phyloP scores from a whole-genome alignment of 1,140 invertebrate genomes.

The Anastatus disparis region DNA sequence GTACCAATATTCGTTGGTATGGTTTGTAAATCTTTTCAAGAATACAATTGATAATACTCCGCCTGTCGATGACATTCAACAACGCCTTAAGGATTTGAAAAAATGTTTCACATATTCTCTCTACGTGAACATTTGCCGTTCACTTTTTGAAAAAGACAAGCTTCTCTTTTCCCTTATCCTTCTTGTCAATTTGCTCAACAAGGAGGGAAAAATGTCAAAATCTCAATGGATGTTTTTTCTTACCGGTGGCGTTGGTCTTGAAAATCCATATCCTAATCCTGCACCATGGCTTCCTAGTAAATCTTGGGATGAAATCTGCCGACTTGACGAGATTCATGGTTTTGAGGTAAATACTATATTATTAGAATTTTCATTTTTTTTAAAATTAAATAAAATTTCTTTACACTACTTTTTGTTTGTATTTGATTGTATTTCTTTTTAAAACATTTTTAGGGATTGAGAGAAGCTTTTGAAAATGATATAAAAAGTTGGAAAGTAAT shows the following conservation, averaged over 20 bases:
- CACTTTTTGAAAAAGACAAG: constrained; percentile 96
- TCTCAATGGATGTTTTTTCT: constrained; percentile 89
- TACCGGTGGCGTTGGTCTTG: constrained; percentile 85
- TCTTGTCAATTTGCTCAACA: constrained; percentile 85
- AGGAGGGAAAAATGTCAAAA: constrained; percentile 76
- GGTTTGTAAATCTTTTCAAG: constrained; percentile 93
- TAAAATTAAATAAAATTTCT: too few species aligned
- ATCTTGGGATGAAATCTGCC: constrained; percentile 88
- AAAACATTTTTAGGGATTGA: constrained; percentile 70
- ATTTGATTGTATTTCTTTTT: constrained; percentile 37
- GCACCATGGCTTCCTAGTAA: constrained; percentile 79
- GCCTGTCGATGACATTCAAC: constrained; percentile 80
- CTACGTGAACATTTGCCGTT: constrained; percentile 92
- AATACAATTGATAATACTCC: constrained; percentile 92
- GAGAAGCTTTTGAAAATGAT: constrained; percentile 71
- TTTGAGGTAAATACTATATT: constrained; percentile 64
- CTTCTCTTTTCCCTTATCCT: constrained; percentile 90
- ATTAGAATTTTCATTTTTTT: background rate
- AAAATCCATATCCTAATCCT: constrained; percentile 81
- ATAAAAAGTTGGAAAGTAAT: constrained; percentile 77
- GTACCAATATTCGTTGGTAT: constrained; percentile 95
- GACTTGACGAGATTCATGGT: constrained; percentile 70
- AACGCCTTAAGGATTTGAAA: constrained; percentile 79
- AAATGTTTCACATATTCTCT: constrained; percentile 90
- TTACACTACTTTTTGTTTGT: constrained; percentile 43